phyloP scores from a whole-genome alignment of 2,888 invertebrate genomes.

The Tetranychus truncatus region DNA sequence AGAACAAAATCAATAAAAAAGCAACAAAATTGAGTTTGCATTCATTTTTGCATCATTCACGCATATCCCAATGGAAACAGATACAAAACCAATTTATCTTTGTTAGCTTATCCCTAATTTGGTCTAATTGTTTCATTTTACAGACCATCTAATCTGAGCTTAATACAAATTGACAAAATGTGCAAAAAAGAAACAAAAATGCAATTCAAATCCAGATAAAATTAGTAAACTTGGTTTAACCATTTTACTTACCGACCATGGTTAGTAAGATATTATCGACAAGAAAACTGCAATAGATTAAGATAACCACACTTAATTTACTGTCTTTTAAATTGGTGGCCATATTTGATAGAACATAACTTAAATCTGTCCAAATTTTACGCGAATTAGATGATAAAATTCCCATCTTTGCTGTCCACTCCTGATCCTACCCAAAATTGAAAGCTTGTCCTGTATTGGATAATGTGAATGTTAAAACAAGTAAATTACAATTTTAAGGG shows the following conservation, averaged over 20 bases:
- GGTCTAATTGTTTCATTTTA: too few species aligned
- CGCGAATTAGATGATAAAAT: neutral
- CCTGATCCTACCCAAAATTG: neutral
- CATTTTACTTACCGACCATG: slow-evolving; percentile 55
- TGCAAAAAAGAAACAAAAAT: too few species aligned
- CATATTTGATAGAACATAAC: neutral
- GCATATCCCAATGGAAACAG: too few species aligned
- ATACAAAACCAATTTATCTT: too few species aligned
- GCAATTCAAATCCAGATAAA: too few species aligned
- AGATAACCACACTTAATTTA: slow-evolving; percentile 36
- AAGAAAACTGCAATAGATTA: slow-evolving; percentile 33
- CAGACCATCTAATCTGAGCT: too few species aligned
- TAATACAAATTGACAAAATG: too few species aligned
- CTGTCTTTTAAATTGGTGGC: neutral
- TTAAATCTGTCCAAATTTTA: neutral
- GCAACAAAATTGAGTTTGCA: too few species aligned
- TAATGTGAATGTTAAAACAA: neutral
- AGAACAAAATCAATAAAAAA: too few species aligned
- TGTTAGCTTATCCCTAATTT: too few species aligned
- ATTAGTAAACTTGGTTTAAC: slow-evolving; percentile 28
- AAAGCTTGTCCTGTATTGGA: neutral
- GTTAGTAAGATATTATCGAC: slow-evolving; percentile 66
- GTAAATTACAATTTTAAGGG: neutral
- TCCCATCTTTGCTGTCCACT: neutral
- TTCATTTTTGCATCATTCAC: too few species aligned